Base-by-base conservation (phyloP, 2,888 invertebrate species). In the Meliscaeva auricollis region DNA sequence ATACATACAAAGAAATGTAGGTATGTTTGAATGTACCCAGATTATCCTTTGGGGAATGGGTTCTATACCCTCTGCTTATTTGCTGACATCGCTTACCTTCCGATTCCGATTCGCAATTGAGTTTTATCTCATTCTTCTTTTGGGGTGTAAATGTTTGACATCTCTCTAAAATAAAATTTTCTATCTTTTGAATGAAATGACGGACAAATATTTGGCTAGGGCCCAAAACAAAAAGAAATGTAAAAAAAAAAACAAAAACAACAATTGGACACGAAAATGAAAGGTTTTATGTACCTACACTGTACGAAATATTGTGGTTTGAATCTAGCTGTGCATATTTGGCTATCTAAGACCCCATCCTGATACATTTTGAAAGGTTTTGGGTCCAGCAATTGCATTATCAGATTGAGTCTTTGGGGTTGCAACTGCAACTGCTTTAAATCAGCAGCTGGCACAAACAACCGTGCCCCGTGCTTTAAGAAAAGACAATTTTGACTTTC, bases 121-220 rank as follows among this genome's bases (percentile, higher is more conserved):
- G 52, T 60, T 46, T 35, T 20, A 66, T 72, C 32, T 48, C 30
- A 20, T 75, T 46, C 30, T 52, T 62, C 13, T 30, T 20, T 58
- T 9, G 7, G 52, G 56, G 41, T 66, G 52, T 54, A 52, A 68
- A 60, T 62, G 32, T 74, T 62, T 69, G 60, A 48, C 62, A 70
- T 74, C 52, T 74, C 52, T 75, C 17, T 46, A 64, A 77, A 76
- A 70, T 41, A 52, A 62, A 44, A 48, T 64, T 32, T 38, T 46
- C 38, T 62, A n/a, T 35, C 62, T 15, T 58, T 66, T 38, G 58
- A 58, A 50, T 72, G 66, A 17, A 64, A 72, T 35, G 78, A 58
- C 60, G 26, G 46, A 64, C 50, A 64, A 69, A 78, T 74, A 79
- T 83, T 79, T 84, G 83, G 79, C 70, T 64, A 70, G 38, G 38